phyloP scores from a whole-genome alignment of 2,888 invertebrate species.

The Chymomyza procnemis region DNA sequence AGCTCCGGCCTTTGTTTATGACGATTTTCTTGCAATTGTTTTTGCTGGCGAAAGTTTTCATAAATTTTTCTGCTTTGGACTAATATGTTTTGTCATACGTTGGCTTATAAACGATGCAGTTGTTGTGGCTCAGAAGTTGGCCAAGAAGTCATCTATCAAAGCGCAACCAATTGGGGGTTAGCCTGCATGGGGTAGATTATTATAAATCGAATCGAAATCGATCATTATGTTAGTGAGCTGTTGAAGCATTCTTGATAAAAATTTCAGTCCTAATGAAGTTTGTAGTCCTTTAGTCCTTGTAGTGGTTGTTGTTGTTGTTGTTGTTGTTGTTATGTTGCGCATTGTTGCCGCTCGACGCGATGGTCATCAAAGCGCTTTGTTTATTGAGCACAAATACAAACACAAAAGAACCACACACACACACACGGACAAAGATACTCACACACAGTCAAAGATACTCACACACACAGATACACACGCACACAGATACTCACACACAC shows the following conservation, averaged over 20 bases:
- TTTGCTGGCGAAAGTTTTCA: constrained; percentile 25
- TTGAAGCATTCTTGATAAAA: neutral
- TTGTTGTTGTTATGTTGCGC: constrained; percentile 5
- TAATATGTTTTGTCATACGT: neutral
- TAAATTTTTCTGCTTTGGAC: constrained; percentile 28
- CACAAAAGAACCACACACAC: neutral
- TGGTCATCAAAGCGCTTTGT: constrained; percentile 25
- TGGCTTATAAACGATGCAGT: neutral
- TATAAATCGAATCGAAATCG: constrained; percentile 11
- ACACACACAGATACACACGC: neutral
- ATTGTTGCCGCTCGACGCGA: neutral
- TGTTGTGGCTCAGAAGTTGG: neutral
- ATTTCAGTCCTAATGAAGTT: constrained; percentile 36
- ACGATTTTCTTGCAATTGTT: constrained; percentile 21
- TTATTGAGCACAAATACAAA: constrained; percentile 16
- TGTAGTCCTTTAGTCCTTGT: no score
- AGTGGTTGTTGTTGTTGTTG: constrained; percentile 12
- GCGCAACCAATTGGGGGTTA: neutral
- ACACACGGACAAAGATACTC: neutral
- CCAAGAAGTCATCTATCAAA: neutral
- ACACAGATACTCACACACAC: neutral
- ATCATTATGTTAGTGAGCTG: constrained; percentile 26
- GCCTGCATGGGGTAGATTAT: neutral
- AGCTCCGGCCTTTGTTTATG: neutral
- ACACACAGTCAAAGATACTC: neutral